Conservation (phyloP, 2,113 vertebrate genomes). For the Podocnemis expansa region DNA sequence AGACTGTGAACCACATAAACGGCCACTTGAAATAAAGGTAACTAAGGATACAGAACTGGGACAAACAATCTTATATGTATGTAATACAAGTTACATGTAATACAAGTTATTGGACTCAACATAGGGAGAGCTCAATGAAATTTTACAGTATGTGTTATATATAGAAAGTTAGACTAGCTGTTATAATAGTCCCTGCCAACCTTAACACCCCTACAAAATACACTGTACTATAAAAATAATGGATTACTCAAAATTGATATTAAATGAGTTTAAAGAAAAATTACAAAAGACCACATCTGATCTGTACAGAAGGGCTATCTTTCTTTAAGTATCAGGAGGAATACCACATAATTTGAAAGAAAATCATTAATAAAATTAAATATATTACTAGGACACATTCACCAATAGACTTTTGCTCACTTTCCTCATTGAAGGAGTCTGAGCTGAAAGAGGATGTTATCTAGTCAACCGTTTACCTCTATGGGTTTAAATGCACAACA, state of each 20-base stretch:
- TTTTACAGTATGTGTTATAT: not conserved
- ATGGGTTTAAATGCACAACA: not conserved
- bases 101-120: not conserved
- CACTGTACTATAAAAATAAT: not conserved
- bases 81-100: not conserved
- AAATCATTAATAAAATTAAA: rapidly evolving
- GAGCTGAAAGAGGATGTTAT: not conserved
- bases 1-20: not conserved
- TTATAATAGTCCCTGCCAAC: not conserved
- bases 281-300: not conserved
- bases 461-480: not conserved
- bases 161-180: not conserved
- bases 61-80: not conserved
- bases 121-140: not conserved
- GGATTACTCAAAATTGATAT: not conserved
- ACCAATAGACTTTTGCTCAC: not conserved
- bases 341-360: not conserved
- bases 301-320: not conserved
- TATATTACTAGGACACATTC: rapidly evolving
- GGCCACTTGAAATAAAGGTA: not conserved
- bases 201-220: not conserved
- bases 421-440: rapidly evolving
- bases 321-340: not conserved
- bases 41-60: not conserved
- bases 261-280: too few relatives aligned